These are phyloP conservation scores for Python bivittatus DNA, from an alignment of 2,113 vertebrate genomes.

Conservation along the genomic window DNA sequence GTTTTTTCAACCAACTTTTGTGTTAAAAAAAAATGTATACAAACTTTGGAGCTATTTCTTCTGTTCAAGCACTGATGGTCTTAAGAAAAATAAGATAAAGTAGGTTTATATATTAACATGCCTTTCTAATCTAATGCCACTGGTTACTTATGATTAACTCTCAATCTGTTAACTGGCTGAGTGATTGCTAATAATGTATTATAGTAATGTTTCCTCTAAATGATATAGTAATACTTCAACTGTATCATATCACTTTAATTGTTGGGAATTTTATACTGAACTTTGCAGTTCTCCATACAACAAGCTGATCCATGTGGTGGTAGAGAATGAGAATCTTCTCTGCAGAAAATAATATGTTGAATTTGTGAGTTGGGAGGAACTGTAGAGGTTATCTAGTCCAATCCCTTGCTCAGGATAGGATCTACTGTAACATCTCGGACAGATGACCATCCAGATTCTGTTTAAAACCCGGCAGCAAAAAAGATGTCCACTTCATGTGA, in stretches of 20 bases:
- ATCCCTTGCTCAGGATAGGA: not conserved
- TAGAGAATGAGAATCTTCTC: not conserved
- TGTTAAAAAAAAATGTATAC: not conserved
- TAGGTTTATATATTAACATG: not conserved
- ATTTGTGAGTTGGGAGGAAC: not conserved
- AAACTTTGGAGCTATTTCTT: not conserved
- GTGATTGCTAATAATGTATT: not conserved
- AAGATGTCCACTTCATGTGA: not conserved
- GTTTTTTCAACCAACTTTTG: not conserved
- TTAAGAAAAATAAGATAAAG: not conserved
- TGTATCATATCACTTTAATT: not conserved
- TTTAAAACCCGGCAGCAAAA: not conserved
- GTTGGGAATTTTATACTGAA: not conserved
- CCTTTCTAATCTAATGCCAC: not conserved
- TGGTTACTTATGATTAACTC: not conserved
- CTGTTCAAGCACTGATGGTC: not conserved
- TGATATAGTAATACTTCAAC: not conserved
- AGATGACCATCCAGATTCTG: not conserved
- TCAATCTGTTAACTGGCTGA: constrained; percentile 13
- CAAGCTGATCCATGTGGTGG: not conserved
- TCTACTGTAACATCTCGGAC: not conserved
- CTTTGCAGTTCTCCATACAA: not conserved
- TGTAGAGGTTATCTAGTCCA: not conserved
- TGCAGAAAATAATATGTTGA: not conserved
- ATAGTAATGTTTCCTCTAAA: not conserved